Evolutionary conservation across 1,140 invertebrate species (phyloP), one percentile per base, ranked within the genome.

Genomic region (Drosophila repleta): DNA sequence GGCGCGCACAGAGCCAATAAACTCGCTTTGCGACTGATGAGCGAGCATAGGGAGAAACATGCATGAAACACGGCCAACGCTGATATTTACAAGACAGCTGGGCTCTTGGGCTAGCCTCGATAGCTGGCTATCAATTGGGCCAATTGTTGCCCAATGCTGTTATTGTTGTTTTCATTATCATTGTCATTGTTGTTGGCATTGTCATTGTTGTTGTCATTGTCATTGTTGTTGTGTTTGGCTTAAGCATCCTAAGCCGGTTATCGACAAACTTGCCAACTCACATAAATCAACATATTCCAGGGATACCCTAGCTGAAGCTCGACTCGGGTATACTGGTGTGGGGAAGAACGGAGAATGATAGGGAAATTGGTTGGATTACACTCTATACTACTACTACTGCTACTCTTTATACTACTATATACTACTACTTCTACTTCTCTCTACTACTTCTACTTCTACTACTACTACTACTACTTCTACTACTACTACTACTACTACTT

Each of bases 201-300:
- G 55, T 3, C 21, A 13, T 49, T 45, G 15, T 13, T 49, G 11
- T 65, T 20, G 32, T 39, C 20, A 5, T 48, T 48, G 4, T 5
- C 8, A 17, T 41, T 18, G 43, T 21, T 18, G 13, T 39, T 21
- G 17, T 61, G 24, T 37, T 46, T 55, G 58, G 53, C 35, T 35
- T 35, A 41, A 18, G 49, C 60, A 70, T 66, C 56, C 64, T 74
- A 76, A 84, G 81, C 81, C 80, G 79, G 72, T 77, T 84, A 84
- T 84, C 84, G 80, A 67, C 56, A 81, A 35, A 66, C 63, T 77
- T 73, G 72, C 61, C 67, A 84, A 70, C 49, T 60, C 58, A 67
- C 77, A 84, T 85, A 84, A 85, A 84, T 84, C 80, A 85, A 53
- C 75, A 72, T 67, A 53, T 68, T 68, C n/a, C 17, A 17, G 26